Evolutionary conservation across 23 tunicate species (phyloP), one percentile per base, ranked within the genome.

Genomic region (Oikopleura vanhoeffeni): DNA sequence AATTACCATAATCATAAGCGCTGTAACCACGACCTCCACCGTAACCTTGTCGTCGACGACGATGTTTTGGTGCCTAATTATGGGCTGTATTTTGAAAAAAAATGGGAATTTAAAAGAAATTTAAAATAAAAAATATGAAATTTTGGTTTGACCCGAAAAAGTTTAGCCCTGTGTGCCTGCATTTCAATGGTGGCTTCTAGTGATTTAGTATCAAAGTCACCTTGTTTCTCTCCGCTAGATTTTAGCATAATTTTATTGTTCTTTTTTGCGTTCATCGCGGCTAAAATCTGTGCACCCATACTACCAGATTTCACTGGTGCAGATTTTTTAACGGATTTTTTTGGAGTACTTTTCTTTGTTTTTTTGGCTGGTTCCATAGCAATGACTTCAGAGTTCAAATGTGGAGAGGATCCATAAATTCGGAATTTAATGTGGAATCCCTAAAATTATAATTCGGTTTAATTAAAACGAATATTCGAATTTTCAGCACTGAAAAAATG

Each of bases 401-500:
- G 27, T 18, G 79, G 79, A 4, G 79, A 71, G 35, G 38, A 24
- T 13, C 79, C 79, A 30, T 71, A 30, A 38, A 71, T 71, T 24
- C 79, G 79, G 38, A 18, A 71, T 32, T 71, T 71, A 38, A 71
- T 71, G 79, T 71, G 79, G 38, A 71, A 71, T 13, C 79, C 79
- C 79, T 71, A 2, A 71, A 71, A 18, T 49, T 8, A 49, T 24
- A 49, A 49, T n/a, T n/a, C n/a, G n/a, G n/a, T n/a, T n/a, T n/a
- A n/a, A n/a, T n/a, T n/a, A n/a, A n/a, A n/a, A n/a, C n/a, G n/a
- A n/a, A n/a, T n/a, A n/a, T n/a, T n/a, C n/a, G n/a, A n/a, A n/a
- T n/a, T n/a, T n/a, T n/a, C n/a, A n/a, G n/a, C n/a, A n/a, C n/a
- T n/a, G n/a, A n/a, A n/a, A n/a, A n/a, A n/a, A n/a, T n/a, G n/a